Conservation (phyloP, 2,113 vertebrate species). For the Bungarus multicinctus region DNA sequence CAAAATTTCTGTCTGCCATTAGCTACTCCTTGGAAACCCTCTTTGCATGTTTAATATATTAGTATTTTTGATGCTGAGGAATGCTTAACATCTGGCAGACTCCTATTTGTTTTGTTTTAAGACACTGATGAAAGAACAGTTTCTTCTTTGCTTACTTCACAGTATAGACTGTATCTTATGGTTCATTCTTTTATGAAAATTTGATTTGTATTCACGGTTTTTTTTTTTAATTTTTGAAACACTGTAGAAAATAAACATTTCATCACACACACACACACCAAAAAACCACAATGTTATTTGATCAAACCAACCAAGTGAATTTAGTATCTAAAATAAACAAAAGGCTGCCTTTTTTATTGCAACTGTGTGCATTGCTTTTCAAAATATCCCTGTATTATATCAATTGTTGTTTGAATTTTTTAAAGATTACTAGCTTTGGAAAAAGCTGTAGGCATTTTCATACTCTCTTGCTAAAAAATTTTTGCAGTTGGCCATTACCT, state of each 20-base stretch:
- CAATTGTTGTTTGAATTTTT: not conserved
- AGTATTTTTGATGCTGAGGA: constrained; percentile 21
- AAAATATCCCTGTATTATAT: not conserved
- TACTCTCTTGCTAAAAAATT: not conserved
- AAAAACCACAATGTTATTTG: not conserved
- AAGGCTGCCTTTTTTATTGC: not conserved
- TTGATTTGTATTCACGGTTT: not conserved
- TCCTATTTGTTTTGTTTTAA: constrained; percentile 23
- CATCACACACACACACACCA: not conserved
- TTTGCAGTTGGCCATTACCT: not conserved
- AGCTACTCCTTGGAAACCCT: constrained; percentile 17
- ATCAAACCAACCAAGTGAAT: not conserved
- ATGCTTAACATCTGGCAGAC: constrained; percentile 26
- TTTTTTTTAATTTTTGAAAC: not conserved
- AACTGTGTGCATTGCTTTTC: not conserved
- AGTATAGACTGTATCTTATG: not conserved
- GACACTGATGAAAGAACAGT: constrained; percentile 1
- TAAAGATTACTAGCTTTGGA: not conserved
- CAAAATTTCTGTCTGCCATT: constrained; percentile 7
- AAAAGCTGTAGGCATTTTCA: not conserved
- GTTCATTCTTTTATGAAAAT: constrained; percentile 12
- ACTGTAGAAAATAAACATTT: not conserved
- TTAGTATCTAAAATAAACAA: not conserved
- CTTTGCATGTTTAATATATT: constrained; percentile 26
- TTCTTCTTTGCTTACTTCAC: constrained; percentile 12